Base-by-base conservation (phyloP, 2,797 vertebrate species). In the Anguilla marmorata region DNA sequence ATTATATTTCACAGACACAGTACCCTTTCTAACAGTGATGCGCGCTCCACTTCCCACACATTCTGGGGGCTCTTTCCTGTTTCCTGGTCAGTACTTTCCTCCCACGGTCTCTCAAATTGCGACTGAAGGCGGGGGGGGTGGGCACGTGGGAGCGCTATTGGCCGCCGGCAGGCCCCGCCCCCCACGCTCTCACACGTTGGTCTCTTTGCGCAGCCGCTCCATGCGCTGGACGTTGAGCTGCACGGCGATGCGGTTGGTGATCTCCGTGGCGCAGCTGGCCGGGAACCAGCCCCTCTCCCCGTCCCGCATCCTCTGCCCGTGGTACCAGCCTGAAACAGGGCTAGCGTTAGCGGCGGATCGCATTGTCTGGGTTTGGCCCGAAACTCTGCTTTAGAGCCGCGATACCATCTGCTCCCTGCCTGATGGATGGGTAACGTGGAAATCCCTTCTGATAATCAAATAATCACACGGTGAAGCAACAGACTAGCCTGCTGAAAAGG, bases 271-370 rank as follows among this genome's bases (percentile, higher is more conserved):
- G 1, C 97, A 97, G 89, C 89, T 92, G 60, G 96, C 94, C 0
- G 98, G 98, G 89, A 99, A 99, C 99, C 99, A 99, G 89, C 99
- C 99, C 0, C 80, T 92, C 87, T 97, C 96, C 0, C 98, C 98
- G 0, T 99, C 98, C 1, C 97, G 92, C 89, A 99, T 97, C 50
- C 98, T 92, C 92, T 99, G 98, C 0, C 98, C 99, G 0, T 96
- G 96, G 87, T 94, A 96, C 98, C 98, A 99, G 6, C 94, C 99
- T 99, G 30, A 41, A 56, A 84, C n/a, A 21, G 87, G 58, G 30
- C 9, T 33, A 80, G 2, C 2, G 41, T 82, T 6, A 45, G 33
- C 74, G 12, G 11, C 19, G 12, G 8, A 2, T 33, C 11, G 0
- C 69, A 3, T 0, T 19, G 14, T 58, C n/a, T 14, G 14, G 24